Base-by-base conservation (phyloP, 1,140 invertebrate species). In the Drosophila truncata region DNA sequence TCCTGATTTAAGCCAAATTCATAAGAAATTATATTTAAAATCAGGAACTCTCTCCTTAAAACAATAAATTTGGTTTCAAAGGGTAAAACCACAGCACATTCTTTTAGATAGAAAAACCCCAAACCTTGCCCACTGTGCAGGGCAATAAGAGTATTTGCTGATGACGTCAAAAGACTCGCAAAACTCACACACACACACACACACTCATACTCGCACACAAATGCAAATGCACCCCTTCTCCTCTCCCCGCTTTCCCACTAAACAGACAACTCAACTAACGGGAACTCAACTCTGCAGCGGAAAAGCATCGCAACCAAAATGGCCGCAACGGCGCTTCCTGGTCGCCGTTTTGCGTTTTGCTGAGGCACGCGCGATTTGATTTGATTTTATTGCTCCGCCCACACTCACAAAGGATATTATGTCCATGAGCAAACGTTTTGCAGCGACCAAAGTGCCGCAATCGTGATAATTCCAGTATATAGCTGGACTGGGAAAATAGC, bases 111-210 rank as follows among this genome's bases (percentile, higher is more conserved):
- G 18, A 20, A 9, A 14, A 14, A 1, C 7, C 11, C 11, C 2
- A 16, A 6, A 13, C 1, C 39, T 46, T 11, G n/a, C 52, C 42
- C 35, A 46, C 37, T 41, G 50, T 33, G 18, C n/a, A 35, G 37
- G 44, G 44, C 27, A 63, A 71, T 37, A 55, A 55, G 52, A 60
- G 39, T 72, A 66, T 73, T 76, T 78, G 74, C 78, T 81, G 78
- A 76, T 85, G 84, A 88, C 84, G 84, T 87, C 80, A 80, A 70
- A 72, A 73, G 80, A 79, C 74, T 41, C 33, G 66, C 37, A 37
- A 62, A 63, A 63, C 54, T 61, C 70, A 52, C 27, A 54, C 54
- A 75, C 20, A 63, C 54, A 58, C 70, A 52, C 27, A 54, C 54
- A 75, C 20, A 63, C 67, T 67, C 52, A 42, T 23, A 52, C 54